Percentiles rank a stretch among this genome's conserved stretches.
Evolutionary conservation across 2,797 vertebrate genomes (phyloP).

Genomic region (Gymnothorax javanicus): DNA sequence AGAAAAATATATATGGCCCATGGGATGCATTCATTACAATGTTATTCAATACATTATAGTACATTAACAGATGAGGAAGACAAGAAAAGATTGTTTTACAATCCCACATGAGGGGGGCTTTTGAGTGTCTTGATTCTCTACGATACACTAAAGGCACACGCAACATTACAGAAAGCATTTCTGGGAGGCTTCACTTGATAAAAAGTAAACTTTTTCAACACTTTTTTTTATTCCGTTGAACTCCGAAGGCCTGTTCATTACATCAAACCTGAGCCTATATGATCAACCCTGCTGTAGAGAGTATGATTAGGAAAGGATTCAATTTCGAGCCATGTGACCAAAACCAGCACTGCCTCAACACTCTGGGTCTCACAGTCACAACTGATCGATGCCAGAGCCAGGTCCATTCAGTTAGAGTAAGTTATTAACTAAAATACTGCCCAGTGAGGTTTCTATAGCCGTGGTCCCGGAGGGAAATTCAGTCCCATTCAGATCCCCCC

Average conservation of each 20-base stretch:
- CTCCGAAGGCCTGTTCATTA: constrained; percentile 1
- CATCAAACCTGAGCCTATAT: constrained; percentile 32
- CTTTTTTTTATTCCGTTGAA: neutral
- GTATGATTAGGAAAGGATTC: neutral
- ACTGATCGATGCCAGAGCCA: neutral
- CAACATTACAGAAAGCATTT: constrained; percentile 27
- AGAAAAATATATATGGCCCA: constrained; percentile 3
- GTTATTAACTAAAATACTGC: neutral
- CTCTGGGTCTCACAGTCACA: neutral
- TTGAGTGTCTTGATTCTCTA: constrained; percentile 21
- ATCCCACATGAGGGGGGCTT: constrained; percentile 17
- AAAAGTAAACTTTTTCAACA: constrained; percentile 10
- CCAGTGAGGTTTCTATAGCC: neutral
- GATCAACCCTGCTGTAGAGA: neutral
- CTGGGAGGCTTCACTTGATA: constrained; percentile 8
- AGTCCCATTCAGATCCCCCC: neutral
- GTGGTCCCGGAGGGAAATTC: neutral
- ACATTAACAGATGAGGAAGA: constrained; percentile 29
- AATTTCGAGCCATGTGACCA: neutral
- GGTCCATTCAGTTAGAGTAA: neutral
- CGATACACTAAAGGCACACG: constrained; percentile 36
- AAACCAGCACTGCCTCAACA: constrained; percentile 4
- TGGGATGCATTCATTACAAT: constrained; percentile 25
- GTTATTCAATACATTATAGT: constrained; percentile 12
- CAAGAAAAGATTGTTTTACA: constrained; percentile 26